Percentiles rank a stretch among this genome's conserved stretches.
Evolutionary conservation across 2,797 vertebrate genomes (phyloP).

Genomic region (Xyrichtys novacula): DNA sequence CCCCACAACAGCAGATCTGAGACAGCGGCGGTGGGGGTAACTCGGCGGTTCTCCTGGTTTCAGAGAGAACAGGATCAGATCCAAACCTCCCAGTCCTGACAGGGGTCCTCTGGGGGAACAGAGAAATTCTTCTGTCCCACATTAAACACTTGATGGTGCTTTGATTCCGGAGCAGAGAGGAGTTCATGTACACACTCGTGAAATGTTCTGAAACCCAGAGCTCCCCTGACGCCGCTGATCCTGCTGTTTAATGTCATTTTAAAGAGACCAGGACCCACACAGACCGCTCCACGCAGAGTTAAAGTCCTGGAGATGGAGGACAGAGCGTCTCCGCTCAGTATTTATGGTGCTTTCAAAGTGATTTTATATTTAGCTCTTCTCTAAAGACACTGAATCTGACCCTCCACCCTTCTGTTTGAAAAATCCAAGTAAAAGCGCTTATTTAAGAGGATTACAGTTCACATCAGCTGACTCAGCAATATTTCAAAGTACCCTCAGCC

Average conservation of each 20-base stretch:
- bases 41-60: neutral
- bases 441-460: no score
- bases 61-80: no score
- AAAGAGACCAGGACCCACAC: slow-evolving; percentile 60
- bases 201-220: slow-evolving; percentile 73
- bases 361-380: neutral
- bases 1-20: neutral
- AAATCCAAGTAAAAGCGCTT: no score
- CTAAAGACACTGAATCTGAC: neutral
- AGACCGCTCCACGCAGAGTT: slow-evolving; percentile 48
- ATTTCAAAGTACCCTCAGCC: neutral
- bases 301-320: slow-evolving; percentile 46
- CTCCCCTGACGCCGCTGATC: slow-evolving; percentile 49
- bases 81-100: neutral
- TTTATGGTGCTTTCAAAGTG: neutral
- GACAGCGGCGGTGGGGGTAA: slow-evolving; percentile 10
- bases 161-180: slow-evolving; percentile 54
- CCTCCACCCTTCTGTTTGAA: no score
- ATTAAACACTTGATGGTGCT: slow-evolving; percentile 62
- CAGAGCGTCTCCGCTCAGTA: neutral
- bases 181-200: slow-evolving; percentile 67
- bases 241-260: slow-evolving; percentile 77
- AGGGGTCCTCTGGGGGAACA: slow-evolving; percentile 41
- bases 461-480: neutral
- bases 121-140: slow-evolving; percentile 28